Base-by-base conservation (phyloP, 2,888 invertebrate species). In the Ganaspis brasiliensis region DNA sequence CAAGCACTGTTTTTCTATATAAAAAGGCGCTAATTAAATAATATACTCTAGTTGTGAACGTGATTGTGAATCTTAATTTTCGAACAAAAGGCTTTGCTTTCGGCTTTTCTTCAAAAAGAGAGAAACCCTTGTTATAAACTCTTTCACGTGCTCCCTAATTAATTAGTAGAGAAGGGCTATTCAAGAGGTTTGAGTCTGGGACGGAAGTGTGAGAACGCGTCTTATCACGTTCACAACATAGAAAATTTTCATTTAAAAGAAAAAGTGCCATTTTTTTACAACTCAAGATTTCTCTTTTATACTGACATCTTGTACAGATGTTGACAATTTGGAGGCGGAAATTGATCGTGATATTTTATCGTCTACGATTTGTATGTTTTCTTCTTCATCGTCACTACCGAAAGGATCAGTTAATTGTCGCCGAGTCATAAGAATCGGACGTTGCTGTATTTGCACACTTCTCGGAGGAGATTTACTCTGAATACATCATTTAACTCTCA, bases 351-450 rank as follows among this genome's bases (percentile, higher is more conserved):
- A 89, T 81, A 86, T 87, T 80, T 90, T 91, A 72, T 91, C 91
- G 72, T 91, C 91, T 74, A 89, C 84, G 75, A 90, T 89, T 83
- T 89, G 89, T 82, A 90, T 88, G 78, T 90, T 91, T 79, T 89
- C 82, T 37, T 92, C 92, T 45, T 96, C 96, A 21, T 97, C 97
- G 87, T 97, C 97, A 35, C 97, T 97, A 70, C 97, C 97, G 92
- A 98, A 97, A 0, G 98, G 98, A 92, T 98, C 97, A 6, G 95
- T 95, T 81, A 97, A 92, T 91, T 97, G 97, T 74, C 97, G 94
- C 82, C 97, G 94, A 0, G 97, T 97, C 97, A 97, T 97, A 84
- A 97, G 92, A 85, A 81, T 93, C 88, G 80, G 92, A 85, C 82
- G 93, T 24, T 80, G 81, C 40, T 81, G 84, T 61, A 74, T 70